Conservation (phyloP, 2,113 vertebrate genomes). For the Heliornis fulica region DNA sequence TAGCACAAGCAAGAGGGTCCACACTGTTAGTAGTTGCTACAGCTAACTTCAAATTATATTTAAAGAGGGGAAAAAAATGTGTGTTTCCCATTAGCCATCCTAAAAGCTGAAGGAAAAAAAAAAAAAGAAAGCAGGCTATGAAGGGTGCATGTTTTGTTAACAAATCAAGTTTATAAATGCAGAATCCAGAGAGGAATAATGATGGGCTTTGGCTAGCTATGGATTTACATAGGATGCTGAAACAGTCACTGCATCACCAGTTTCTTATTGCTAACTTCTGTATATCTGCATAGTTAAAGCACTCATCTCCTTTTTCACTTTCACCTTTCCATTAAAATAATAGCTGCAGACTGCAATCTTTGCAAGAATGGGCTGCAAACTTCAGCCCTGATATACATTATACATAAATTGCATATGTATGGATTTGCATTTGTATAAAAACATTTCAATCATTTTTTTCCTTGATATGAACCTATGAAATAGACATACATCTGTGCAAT, state of each 20-base stretch:
- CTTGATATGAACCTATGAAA: slow-evolving; percentile 42
- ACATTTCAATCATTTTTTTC: slow-evolving; percentile 41
- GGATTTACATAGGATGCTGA: background rate
- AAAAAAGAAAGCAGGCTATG: background rate
- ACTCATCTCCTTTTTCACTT: slow-evolving; percentile 15
- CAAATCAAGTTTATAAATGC: background rate
- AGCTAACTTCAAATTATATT: background rate
- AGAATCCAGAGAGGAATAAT: background rate
- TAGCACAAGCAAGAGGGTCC: background rate
- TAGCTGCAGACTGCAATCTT: slow-evolving; percentile 9
- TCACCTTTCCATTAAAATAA: slow-evolving; percentile 59
- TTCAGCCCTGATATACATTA: slow-evolving; percentile 19
- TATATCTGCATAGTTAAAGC: background rate
- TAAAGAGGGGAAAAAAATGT: background rate
- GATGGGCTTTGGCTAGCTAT: background rate
- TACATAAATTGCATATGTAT: slow-evolving; percentile 31
- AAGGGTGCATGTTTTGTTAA: background rate
- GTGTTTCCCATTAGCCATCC: background rate
- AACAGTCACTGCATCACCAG: background rate
- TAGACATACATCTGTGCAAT: slow-evolving; percentile 40
- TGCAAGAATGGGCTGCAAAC: slow-evolving; percentile 35
- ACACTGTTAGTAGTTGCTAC: background rate
- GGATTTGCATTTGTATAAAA: slow-evolving; percentile 41
- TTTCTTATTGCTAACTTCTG: slow-evolving; percentile 37
- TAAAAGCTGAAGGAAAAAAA: background rate